Conservation (phyloP, 1,140 invertebrate species). For the Augochlora pura region DNA sequence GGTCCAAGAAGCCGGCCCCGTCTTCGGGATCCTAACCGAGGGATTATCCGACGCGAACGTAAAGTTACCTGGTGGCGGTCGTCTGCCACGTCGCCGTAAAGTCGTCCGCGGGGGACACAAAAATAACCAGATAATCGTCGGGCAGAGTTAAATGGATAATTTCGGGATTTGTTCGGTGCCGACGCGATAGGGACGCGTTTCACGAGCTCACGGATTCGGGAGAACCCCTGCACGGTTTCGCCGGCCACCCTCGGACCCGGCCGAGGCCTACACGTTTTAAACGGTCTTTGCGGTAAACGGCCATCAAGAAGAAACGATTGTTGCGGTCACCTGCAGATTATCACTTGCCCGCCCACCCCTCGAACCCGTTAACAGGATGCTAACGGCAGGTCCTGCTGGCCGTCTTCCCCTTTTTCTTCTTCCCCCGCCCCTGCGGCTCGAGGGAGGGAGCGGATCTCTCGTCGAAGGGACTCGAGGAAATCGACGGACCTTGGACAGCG, state of each 20-base stretch:
- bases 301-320: constrained; percentile 62
- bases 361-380: constrained; percentile 28
- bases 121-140: constrained; percentile 52
- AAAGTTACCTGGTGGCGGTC: constrained; percentile 3
- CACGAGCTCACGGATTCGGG: constrained; percentile 70
- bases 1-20: not conserved
- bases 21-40: constrained; percentile 38
- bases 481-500: not conserved
- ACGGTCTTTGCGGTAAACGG: constrained; percentile 19
- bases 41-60: constrained; percentile 27
- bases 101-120: not conserved
- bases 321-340: constrained; percentile 75
- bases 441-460: not conserved
- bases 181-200: constrained; percentile 70
- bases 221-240: not conserved
- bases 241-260: not conserved
- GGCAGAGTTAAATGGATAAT: constrained; percentile 76
- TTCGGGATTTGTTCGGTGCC: too few relatives aligned
- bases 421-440: not conserved
- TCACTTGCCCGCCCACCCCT: constrained; percentile 69
- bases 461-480: not conserved
- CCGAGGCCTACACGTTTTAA: constrained; percentile 63
- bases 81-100: not conserved
- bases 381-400: constrained; percentile 2
- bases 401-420: not conserved